Evolutionary conservation across 1,140 invertebrate species (phyloP).

Genomic region (Acromyrmex echinatior): DNA sequence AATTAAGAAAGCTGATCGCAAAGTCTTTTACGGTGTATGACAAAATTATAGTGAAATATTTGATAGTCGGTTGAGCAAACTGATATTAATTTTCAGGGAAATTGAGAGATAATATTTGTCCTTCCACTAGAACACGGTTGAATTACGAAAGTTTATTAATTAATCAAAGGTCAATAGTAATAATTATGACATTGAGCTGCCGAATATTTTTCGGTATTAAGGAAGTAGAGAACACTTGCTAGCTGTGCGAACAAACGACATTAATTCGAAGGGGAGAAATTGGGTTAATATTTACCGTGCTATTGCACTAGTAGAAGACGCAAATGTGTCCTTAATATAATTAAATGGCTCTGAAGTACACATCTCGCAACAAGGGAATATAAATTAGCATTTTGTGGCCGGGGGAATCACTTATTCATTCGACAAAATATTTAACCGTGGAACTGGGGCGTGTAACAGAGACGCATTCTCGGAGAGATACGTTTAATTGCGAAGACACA

Average conservation of each 20-base stretch:
- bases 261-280: constrained; percentile 43
- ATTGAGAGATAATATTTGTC: constrained; percentile 28
- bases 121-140: neutral
- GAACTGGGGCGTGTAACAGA: constrained; percentile 29
- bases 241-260: constrained; percentile 22
- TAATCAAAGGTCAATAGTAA: constrained; percentile 1
- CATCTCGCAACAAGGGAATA: constrained; percentile 27
- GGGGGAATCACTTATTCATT: constrained; percentile 40
- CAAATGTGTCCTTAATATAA: constrained; percentile 47
- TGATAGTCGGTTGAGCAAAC: neutral
- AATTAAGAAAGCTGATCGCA: constrained; percentile 23
- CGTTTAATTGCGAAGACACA: constrained; percentile 48
- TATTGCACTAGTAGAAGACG: constrained; percentile 34
- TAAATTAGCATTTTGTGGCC: constrained; percentile 41
- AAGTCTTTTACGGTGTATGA: constrained; percentile 5
- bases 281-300: constrained; percentile 47
- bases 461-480: constrained; percentile 20
- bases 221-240: neutral
- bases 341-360: constrained; percentile 37
- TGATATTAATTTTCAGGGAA: constrained; percentile 34
- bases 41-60: constrained; percentile 46
- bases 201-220: constrained; percentile 5
- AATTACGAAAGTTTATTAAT: constrained; percentile 20
- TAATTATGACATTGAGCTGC: constrained; percentile 8
- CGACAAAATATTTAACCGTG: constrained; percentile 54